These are phyloP conservation scores for Cenopis cana DNA, from an alignment of 2,888 invertebrate species.

Conservation along the genomic window DNA sequence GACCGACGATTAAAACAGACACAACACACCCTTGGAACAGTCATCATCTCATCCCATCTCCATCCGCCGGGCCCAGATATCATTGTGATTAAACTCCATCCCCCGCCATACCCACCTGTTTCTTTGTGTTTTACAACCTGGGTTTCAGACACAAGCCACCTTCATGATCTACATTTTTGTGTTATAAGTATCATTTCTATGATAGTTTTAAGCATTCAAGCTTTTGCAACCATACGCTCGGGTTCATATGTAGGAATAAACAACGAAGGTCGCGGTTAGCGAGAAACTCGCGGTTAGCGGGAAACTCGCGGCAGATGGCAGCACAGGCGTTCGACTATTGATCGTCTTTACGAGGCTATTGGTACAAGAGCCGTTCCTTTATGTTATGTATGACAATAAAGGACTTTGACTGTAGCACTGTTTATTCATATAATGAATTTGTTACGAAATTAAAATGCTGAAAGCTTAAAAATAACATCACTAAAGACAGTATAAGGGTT, in stretches of 20 bases:
- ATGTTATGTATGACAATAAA: not conserved
- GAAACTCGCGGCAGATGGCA: slow-evolving; percentile 29
- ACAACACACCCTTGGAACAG: slow-evolving; percentile 75
- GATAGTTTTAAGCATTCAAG: slow-evolving; percentile 72
- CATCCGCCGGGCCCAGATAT: slow-evolving; percentile 51
- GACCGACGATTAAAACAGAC: slow-evolving; percentile 64
- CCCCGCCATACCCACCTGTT: slow-evolving; percentile 48
- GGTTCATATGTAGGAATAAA: not conserved
- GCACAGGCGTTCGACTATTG: slow-evolving; percentile 31
- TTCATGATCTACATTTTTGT: slow-evolving; percentile 77
- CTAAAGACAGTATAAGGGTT: too few species aligned
- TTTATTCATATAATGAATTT: not conserved
- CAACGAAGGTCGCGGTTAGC: slow-evolving; percentile 7
- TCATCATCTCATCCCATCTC: slow-evolving; percentile 63
- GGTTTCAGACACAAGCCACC: slow-evolving; percentile 65
- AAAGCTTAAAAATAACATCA: too few species aligned
- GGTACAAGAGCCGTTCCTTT: not conserved
- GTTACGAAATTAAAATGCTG: too few species aligned
- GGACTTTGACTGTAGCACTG: slow-evolving; percentile 18
- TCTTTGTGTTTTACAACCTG: slow-evolving; percentile 66
- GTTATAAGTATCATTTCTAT: slow-evolving; percentile 72
- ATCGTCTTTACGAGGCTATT: slow-evolving; percentile 18
- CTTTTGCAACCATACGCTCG: slow-evolving; percentile 67
- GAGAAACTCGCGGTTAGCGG: not conserved
- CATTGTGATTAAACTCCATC: slow-evolving; percentile 52